Conservation (phyloP, 53 echinoderm and acorn worm genomes). For the Crossaster papposus region DNA sequence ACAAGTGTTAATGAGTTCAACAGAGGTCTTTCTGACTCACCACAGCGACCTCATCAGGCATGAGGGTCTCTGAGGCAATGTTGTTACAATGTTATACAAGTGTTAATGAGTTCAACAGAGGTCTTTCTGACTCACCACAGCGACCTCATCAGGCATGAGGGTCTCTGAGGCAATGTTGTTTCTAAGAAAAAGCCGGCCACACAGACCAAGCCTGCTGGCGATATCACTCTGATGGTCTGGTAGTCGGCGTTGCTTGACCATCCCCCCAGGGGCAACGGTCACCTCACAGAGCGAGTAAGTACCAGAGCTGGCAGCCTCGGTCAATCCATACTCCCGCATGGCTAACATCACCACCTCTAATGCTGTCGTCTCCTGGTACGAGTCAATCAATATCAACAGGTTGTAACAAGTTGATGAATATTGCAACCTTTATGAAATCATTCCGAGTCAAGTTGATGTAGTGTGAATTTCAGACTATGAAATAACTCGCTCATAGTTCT, state of each 20-base stretch:
- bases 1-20: neutral
- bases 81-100: neutral
- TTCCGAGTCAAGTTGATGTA: neutral
- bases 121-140: constrained; percentile 79
- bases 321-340: constrained; percentile 88
- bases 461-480: no score
- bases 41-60: constrained; percentile 97
- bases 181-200: constrained; percentile 85
- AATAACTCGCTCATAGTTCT: no score
- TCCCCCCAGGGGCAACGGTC: constrained; percentile 86
- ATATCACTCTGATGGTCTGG: constrained; percentile 95
- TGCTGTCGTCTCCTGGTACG: constrained; percentile 86
- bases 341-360: constrained; percentile 94
- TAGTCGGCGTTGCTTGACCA: constrained; percentile 93
- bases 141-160: constrained; percentile 94
- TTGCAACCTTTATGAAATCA: neutral
- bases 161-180: constrained; percentile 93
- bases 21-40: constrained; percentile 62
- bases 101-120: neutral
- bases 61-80: constrained; percentile 84
- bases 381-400: neutral
- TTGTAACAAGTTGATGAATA: neutral
- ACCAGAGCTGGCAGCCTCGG: constrained; percentile 78
- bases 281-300: constrained; percentile 95
- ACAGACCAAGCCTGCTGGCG: constrained; percentile 81